Conservation (phyloP, 2,113 vertebrate genomes). For the Otolemur garnettii region DNA sequence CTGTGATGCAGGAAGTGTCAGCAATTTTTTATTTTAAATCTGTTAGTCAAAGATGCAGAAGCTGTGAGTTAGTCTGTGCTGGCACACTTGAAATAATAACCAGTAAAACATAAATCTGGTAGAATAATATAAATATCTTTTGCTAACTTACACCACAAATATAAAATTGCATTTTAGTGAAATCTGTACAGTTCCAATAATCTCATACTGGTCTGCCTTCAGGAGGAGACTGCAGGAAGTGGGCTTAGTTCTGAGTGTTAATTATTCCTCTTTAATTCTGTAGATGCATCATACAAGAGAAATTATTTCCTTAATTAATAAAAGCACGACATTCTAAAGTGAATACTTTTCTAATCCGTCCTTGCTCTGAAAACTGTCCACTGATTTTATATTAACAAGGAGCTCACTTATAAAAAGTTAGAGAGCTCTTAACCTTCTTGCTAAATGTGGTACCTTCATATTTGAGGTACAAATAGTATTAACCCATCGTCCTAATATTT, state of each 20-base stretch:
- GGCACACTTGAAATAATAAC: slow-evolving; percentile 63
- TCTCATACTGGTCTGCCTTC: slow-evolving; percentile 51
- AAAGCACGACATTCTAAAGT: slow-evolving; percentile 43
- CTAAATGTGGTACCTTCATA: not conserved
- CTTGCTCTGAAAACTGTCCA: slow-evolving; percentile 72
- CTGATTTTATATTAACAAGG: slow-evolving; percentile 62
- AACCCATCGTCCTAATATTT: not conserved
- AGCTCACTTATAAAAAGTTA: slow-evolving; percentile 72
- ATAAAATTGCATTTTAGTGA: slow-evolving; percentile 66
- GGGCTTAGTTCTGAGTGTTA: not conserved
- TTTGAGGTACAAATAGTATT: not conserved
- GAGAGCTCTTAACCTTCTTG: slow-evolving; percentile 40
- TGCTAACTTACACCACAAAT: not conserved
- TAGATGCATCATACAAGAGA: slow-evolving; percentile 70
- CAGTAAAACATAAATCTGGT: slow-evolving; percentile 3
- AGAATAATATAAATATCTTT: slow-evolving; percentile 48
- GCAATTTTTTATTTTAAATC: slow-evolving; percentile 82
- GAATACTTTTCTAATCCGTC: slow-evolving; percentile 65
- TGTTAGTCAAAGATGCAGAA: slow-evolving; percentile 71
- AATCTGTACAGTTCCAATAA: not conserved
- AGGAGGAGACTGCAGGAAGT: slow-evolving; percentile 64
- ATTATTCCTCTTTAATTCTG: slow-evolving; percentile 76
- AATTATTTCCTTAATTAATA: slow-evolving; percentile 74
- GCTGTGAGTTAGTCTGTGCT: slow-evolving; percentile 67
- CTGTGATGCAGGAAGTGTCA: slow-evolving; percentile 81